phyloP scores from a whole-genome alignment of 2,888 invertebrate genomes.

The Gari tellinella region DNA sequence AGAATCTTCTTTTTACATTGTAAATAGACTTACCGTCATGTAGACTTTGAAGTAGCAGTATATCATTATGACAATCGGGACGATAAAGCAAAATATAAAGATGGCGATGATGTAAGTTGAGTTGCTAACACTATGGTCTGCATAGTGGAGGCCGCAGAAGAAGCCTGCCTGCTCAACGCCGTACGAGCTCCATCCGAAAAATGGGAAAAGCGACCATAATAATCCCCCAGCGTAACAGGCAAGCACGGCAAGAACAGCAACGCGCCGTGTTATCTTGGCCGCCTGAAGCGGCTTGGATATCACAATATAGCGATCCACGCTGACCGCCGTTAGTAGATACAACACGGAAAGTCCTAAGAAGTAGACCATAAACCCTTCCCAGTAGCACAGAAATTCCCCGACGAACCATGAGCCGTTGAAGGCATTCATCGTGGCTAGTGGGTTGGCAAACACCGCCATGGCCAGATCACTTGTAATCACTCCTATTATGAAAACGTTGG shows the following conservation, averaged over 20 bases:
- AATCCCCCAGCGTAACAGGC: constrained; percentile 65
- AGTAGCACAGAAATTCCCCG: constrained; percentile 64
- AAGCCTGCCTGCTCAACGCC: constrained; percentile 69
- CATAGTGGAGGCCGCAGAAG: constrained; percentile 70
- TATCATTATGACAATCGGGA: constrained; percentile 69
- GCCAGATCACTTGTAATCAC: constrained; percentile 68
- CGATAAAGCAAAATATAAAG: constrained; percentile 69
- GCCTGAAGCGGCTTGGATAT: constrained; percentile 72
- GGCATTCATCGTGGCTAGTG: constrained; percentile 60
- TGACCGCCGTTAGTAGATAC: constrained; percentile 74
- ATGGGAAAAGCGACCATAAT: constrained; percentile 73
- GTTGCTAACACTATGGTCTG: constrained; percentile 54
- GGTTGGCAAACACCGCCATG: constrained; percentile 65
- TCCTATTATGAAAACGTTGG: constrained; percentile 74
- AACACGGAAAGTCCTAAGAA: constrained; percentile 73
- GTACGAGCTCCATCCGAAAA: constrained; percentile 77
- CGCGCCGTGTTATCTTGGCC: constrained; percentile 63
- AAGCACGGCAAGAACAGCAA: constrained; percentile 52
- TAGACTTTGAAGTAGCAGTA: constrained; percentile 70
- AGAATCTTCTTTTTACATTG: too few relatives aligned
- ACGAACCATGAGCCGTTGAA: constrained; percentile 61
- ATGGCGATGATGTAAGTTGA: constrained; percentile 71
- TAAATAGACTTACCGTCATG: constrained; percentile 73
- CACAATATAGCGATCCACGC: constrained; percentile 76
- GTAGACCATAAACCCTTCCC: constrained; percentile 75